Base-by-base conservation (phyloP, 2,113 vertebrate genomes). In the Poicephalus gulielmi region DNA sequence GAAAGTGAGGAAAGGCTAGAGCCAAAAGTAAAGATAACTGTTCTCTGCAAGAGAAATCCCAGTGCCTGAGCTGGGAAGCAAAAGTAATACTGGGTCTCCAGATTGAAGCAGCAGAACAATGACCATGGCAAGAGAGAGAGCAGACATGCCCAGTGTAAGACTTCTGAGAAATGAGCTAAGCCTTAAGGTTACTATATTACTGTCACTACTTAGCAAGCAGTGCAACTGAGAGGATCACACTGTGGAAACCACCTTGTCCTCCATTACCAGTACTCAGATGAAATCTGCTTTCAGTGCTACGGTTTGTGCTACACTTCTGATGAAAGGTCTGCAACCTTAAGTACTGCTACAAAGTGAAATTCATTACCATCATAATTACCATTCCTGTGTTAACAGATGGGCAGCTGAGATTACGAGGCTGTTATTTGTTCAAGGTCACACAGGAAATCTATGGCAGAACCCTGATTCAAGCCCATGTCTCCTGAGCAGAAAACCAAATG, bases 301-400 rank as follows among this genome's bases (percentile, higher is more conserved):
- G 1, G 47, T 52, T 64, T 44, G 43, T 88, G 10, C 55, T 30
- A 31, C 47, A 7, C 10, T 66, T 81, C 68, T 76, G 30, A 90
- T 30, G 62, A 83, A 75, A 52, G 25, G 76, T 59, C 83, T 86
- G 44, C 71, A 94, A 15, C 85, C 81, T 83, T 60, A 55, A 75
- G 83, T 78, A 57, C 27, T 55, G 60, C n/a, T 78, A 50, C 35
- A 82, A 82, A 91, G 47, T 7, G 17, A 60, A 95, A 92, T 76
- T 91, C 33, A 33, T 91, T 95, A 28, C 81, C 62, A n/a, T 84
- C 62, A 28, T 74, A 74, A 94, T 88, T 83, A 64, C 46, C 27
- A 27, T n/a, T 78, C 76, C 83, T 86, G 9, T 23, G 35, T 39
- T 88, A 95, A 88, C 92, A 96, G 94, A 96, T 94, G 92, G 88